Percentiles rank a stretch among this genome's conserved stretches.
Evolutionary conservation across 2,888 invertebrate species (phyloP).

Genomic region (Nycteola revayana): DNA sequence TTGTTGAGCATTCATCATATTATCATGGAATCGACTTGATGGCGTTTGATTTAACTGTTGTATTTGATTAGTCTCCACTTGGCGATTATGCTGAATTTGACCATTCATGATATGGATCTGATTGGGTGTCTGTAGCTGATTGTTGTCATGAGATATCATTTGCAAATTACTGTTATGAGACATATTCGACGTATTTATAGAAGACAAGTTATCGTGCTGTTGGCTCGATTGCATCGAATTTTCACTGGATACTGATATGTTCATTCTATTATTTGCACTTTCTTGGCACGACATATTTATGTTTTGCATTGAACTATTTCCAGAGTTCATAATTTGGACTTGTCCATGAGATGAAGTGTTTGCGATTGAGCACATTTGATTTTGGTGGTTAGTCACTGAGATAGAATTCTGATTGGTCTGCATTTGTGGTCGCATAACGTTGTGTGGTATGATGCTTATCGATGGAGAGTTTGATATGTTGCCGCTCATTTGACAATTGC

Average conservation of each 20-base stretch:
- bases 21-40: conserved; percentile 66
- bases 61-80: conserved; percentile 62
- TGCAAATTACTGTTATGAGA: conserved; percentile 64
- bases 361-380: conserved; percentile 68
- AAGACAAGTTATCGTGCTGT: conserved; percentile 56
- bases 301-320: conserved; percentile 67
- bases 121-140: conserved; percentile 56
- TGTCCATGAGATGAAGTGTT: conserved; percentile 61
- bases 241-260: conserved; percentile 55
- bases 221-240: conserved; percentile 57
- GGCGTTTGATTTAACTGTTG: conserved; percentile 58
- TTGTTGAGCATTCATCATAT: conserved; percentile 56
- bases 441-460: conserved; percentile 72
- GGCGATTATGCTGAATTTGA: conserved; percentile 71
- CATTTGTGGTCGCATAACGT: conserved; percentile 60
- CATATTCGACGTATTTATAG: conserved; percentile 56
- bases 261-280: conserved; percentile 58
- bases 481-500: conserved; percentile 68
- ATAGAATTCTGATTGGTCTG: conserved; percentile 66
- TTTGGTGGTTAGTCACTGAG: conserved; percentile 58
- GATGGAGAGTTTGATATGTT: conserved; percentile 61
- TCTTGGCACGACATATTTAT: conserved; percentile 72
- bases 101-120: conserved; percentile 78
- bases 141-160: conserved; percentile 66
- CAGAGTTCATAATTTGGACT: conserved; percentile 66